Percentiles rank a stretch among this genome's conserved stretches.
Evolutionary conservation across 2,888 invertebrate species (phyloP).

Genomic region (Plagodis dolabraria): DNA sequence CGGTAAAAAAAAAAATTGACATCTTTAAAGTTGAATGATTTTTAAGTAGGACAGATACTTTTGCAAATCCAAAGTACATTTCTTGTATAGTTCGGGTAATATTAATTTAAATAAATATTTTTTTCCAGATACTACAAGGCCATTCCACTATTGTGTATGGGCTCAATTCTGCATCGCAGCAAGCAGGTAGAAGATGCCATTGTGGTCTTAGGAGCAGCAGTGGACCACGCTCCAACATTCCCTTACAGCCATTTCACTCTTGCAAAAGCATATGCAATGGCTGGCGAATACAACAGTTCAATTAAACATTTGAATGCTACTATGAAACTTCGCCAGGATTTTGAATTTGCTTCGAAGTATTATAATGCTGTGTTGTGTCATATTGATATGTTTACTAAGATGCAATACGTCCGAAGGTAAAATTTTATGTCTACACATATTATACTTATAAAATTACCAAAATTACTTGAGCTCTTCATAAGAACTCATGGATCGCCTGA

Average conservation of each 20-base stretch:
- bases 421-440: slow-evolving; percentile 44
- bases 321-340: slow-evolving; percentile 86
- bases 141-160: slow-evolving; percentile 89
- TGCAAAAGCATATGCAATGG: slow-evolving; percentile 89
- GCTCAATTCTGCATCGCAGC: slow-evolving; percentile 89
- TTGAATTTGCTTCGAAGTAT: slow-evolving; percentile 85
- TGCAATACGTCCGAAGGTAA: slow-evolving; percentile 88
- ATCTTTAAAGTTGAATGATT: too few relatives aligned
- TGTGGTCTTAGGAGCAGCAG: slow-evolving; percentile 88
- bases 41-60: too few relatives aligned
- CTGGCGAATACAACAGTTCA: slow-evolving; percentile 89
- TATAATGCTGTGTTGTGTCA: slow-evolving; percentile 89
- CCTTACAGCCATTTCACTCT: slow-evolving; percentile 87
- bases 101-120: slow-evolving; percentile 25
- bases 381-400: slow-evolving; percentile 85
- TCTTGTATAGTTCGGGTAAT: slow-evolving; percentile 1
- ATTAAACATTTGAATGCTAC: slow-evolving; percentile 85
- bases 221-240: slow-evolving; percentile 88
- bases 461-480: too few relatives aligned
- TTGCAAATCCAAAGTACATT: too few relatives aligned
- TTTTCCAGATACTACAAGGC: slow-evolving; percentile 88
- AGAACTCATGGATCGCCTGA: too few relatives aligned
- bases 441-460: too few relatives aligned
- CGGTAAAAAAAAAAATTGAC: too few relatives aligned
- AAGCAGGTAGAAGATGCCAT: slow-evolving; percentile 89